Base-by-base conservation (phyloP, 2,797 vertebrate genomes). In the Danio aesculapii region DNA sequence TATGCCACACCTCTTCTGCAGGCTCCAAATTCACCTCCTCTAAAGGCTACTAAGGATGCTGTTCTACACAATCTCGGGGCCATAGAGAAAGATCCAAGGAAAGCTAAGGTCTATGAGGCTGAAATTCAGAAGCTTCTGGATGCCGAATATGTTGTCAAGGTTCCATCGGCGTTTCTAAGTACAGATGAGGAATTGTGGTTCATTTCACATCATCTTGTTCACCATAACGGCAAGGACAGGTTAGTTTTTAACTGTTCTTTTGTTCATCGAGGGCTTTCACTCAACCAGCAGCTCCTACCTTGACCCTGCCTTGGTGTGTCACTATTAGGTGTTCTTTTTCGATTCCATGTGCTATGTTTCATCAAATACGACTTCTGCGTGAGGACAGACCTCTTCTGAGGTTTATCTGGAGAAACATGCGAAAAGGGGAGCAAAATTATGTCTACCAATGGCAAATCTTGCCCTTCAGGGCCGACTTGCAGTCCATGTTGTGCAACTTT, bases 1-100 rank as follows among this genome's bases (percentile, higher is more conserved):
- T 75, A 73, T 66, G 70, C 79, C 17, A 80, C 68, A 16, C 77
- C 77, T 4, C 16, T 80, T 0, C 1, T 80, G 14, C 1, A 39
- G 17, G 13, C 0, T 6, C 12, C 47, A 21, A 16, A 55, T 4
- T n/a, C 39, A 46, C 57, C 67, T 13, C 44, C 0, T 3, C 17
- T 79, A 5, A 69, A 41, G 9, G 13, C 5, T 17, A 47, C 43
- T 4, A 14, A 3, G 16, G 67, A 79, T 30, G 30, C 30, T 30
- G 30, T 30, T 30, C 30, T 30, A 30, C 30, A 30, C 30, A 30
- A 30, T 30, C 30, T 30, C 30, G 3, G 30, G 30, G 30, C 30
- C 30, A 30, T 30, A 30, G 30, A 30, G 30, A 30, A 30, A 30
- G 30, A 30, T 30, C 30, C 30, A 30, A 30, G 30, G 3, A 30